Percentiles rank a stretch among this genome's conserved stretches.
phyloP scores from a whole-genome alignment of 2,888 invertebrate genomes.

The Tipula vernalis region DNA sequence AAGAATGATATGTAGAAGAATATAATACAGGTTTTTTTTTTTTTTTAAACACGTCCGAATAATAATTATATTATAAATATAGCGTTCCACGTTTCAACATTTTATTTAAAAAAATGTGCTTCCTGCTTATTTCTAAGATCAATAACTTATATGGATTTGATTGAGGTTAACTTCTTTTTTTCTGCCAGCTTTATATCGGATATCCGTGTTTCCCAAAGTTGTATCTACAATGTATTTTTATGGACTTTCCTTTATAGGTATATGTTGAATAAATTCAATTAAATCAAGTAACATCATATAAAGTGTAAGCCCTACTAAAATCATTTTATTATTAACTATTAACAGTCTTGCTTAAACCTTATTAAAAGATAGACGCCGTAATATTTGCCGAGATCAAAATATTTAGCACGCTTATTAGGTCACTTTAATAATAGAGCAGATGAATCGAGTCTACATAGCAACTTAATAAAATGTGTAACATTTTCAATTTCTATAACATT shows the following conservation, averaged over 20 bases:
- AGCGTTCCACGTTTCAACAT: background rate
- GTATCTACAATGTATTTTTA: background rate
- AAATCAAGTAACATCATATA: background rate
- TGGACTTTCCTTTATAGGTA: background rate
- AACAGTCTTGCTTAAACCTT: no score
- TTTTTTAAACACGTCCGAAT: background rate
- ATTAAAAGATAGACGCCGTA: no score
- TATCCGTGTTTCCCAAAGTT: background rate
- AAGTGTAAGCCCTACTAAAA: background rate
- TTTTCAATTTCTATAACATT: background rate
- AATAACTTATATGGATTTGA: background rate
- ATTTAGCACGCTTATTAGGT: no score
- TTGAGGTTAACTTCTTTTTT: background rate
- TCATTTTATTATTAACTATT: no score
- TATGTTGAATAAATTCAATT: background rate
- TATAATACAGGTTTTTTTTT: background rate
- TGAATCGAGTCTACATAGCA: background rate
- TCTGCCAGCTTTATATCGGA: background rate
- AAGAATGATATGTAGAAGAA: background rate
- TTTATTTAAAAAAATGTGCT: background rate
- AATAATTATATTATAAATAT: background rate
- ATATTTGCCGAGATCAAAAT: no score
- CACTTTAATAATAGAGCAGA: no score
- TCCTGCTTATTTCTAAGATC: background rate
- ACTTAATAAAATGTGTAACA: background rate